Percentiles rank a stretch among this genome's conserved stretches.
phyloP scores from a whole-genome alignment of 2,888 invertebrate genomes.

The Nomada ruficornis region DNA sequence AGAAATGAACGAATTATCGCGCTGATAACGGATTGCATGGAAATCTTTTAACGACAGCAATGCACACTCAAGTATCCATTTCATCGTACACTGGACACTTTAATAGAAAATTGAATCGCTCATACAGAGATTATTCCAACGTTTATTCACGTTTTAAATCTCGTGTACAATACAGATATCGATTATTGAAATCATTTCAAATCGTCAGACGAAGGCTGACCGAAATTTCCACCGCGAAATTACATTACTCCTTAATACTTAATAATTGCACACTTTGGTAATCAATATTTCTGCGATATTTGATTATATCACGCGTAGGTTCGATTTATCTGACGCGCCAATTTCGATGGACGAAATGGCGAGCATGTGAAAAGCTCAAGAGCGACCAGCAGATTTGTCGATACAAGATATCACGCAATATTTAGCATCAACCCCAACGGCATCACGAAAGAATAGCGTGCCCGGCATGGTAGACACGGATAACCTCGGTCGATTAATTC shows the following conservation, averaged over 20 bases:
- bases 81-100: background rate
- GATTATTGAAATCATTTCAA: background rate
- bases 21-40: background rate
- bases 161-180: background rate
- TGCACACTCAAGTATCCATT: background rate
- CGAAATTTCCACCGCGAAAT: slow-evolving; percentile 10
- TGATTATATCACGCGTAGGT: background rate
- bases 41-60: background rate
- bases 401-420: slow-evolving; percentile 11
- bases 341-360: background rate
- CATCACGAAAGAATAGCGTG: background rate
- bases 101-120: background rate
- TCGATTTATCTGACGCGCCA: background rate
- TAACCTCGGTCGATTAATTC: slow-evolving; percentile 51
- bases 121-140: background rate
- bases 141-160: slow-evolving; percentile 12
- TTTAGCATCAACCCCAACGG: background rate
- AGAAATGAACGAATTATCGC: background rate
- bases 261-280: background rate
- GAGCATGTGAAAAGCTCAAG: too few relatives aligned
- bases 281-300: background rate
- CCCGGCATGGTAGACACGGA: background rate
- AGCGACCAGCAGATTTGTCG: background rate
- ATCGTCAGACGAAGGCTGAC: background rate
- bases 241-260: slow-evolving; percentile 1